These are phyloP conservation scores for Serripes groenlandicus DNA, from an alignment of 2,888 invertebrate species.

Conservation along the genomic window DNA sequence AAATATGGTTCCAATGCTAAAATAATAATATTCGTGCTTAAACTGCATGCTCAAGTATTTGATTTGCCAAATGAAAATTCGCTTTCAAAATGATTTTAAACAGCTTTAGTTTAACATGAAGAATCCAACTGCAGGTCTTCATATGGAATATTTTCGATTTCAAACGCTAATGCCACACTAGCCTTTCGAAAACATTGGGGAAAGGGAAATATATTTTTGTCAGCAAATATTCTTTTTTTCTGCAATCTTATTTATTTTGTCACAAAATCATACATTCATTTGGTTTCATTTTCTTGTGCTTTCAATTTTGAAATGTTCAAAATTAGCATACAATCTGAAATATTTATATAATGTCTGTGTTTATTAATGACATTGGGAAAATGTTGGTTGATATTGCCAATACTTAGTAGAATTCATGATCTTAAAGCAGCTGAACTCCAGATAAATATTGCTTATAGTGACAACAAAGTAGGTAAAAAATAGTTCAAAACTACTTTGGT, in stretches of 20 bases:
- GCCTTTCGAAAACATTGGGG: neutral
- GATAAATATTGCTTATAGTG: too few species aligned
- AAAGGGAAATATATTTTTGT: neutral
- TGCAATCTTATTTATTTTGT: neutral
- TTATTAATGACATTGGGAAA: neutral
- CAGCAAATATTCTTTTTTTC: neutral
- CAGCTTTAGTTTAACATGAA: neutral
- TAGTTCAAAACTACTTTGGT: too few species aligned
- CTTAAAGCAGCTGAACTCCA: too few species aligned
- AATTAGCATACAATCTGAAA: neutral
- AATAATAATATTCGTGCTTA: too few species aligned
- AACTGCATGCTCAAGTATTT: too few species aligned
- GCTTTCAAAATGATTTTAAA: neutral
- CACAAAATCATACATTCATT: neutral
- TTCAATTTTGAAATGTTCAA: neutral
- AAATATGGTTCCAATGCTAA: neutral
- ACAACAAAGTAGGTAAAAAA: too few species aligned
- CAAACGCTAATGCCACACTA: neutral
- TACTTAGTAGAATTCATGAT: too few species aligned
- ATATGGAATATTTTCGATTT: neutral
- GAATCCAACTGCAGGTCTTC: neutral
- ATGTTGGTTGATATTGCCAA: too few species aligned
- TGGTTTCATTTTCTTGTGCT: neutral
- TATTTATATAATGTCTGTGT: too few species aligned
- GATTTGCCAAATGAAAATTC: neutral